Evolutionary conservation across 2,797 vertebrate species (phyloP).

Genomic region (Aotus griseimembra): DNA sequence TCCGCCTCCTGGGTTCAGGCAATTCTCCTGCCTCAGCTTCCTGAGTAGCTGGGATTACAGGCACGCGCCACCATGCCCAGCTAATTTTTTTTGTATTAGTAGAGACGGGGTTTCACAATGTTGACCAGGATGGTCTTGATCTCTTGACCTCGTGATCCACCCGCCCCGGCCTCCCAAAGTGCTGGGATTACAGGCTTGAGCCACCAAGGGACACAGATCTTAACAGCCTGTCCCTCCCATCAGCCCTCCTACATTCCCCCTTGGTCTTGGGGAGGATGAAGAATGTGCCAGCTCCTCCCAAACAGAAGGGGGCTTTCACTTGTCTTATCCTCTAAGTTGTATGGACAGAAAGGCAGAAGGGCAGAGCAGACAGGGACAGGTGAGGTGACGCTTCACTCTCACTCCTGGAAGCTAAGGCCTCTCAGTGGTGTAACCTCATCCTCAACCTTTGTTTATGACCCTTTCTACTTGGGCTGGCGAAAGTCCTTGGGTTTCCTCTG

Average conservation of each 20-base stretch:
- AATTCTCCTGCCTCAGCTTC: no score
- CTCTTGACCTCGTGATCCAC: no score
- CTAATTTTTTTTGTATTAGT: no score
- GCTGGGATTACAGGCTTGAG: no score
- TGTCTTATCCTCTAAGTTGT: neutral
- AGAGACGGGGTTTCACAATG: no score
- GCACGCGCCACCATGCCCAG: no score
- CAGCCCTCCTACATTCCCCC: neutral
- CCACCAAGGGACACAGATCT: no score
- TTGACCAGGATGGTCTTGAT: no score
- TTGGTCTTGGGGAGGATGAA: neutral
- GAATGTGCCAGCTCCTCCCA: neutral
- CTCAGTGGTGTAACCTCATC: neutral
- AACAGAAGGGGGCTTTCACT: neutral
- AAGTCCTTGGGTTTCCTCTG: neutral
- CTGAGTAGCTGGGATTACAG: no score
- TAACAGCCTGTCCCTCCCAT: neutral
- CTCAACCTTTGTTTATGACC: neutral
- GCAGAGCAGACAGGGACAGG: neutral
- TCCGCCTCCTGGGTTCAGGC: no score
- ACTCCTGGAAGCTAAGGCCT: neutral
- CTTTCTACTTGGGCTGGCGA: neutral
- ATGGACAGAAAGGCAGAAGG: neutral
- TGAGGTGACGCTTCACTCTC: neutral
- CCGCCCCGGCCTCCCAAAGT: no score